Conservation (phyloP, 2,797 vertebrate genomes). For the Erethizon dorsatum region DNA sequence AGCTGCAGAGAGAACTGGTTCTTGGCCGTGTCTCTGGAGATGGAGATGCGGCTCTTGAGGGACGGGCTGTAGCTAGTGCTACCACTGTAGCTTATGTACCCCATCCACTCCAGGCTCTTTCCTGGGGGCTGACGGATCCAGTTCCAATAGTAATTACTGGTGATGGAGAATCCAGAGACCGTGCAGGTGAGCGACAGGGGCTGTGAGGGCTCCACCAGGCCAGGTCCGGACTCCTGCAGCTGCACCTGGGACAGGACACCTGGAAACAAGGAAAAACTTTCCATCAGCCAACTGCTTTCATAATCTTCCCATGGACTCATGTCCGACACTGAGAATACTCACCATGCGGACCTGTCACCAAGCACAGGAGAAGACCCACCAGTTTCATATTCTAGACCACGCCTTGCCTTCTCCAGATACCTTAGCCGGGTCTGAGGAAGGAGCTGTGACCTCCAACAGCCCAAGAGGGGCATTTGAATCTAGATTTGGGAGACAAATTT, state of each 20-base stretch:
- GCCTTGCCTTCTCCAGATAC: background rate
- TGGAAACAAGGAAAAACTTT: no score
- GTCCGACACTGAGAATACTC: background rate
- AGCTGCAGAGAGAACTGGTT: background rate
- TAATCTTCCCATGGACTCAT: background rate
- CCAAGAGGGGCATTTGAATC: background rate
- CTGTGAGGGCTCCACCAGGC: background rate
- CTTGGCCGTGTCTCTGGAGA: background rate
- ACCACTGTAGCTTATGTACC: background rate
- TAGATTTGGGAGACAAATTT: background rate
- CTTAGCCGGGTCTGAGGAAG: no score
- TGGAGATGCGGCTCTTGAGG: background rate
- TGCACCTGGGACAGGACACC: background rate
- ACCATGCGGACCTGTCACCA: background rate
- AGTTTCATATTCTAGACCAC: background rate
- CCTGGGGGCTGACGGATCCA: background rate
- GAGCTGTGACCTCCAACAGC: background rate
- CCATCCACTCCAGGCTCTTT: background rate
- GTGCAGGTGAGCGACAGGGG: background rate
- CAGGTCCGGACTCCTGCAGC: background rate
- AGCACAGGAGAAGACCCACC: background rate
- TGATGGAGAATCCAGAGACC: background rate
- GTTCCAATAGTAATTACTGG: rapidly evolving
- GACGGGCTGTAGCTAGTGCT: background rate
- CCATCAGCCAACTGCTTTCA: background rate